Evolutionary conservation across 2,113 vertebrate genomes (phyloP), one percentile per base, ranked within the genome.

Genomic region (Rhabdornis inornatus): DNA sequence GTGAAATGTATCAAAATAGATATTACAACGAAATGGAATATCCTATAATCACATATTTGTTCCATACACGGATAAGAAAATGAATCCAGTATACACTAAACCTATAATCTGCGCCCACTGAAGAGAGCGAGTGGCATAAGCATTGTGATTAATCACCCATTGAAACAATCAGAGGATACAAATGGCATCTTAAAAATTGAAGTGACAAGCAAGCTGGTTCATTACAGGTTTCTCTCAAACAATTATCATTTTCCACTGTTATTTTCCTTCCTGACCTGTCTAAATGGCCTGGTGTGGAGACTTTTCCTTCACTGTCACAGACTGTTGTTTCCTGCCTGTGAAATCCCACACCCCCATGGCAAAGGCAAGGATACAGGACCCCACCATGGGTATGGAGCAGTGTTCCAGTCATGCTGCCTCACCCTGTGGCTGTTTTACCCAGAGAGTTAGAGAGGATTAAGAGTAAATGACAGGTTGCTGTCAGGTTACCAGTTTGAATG

Each of bases 281-380:
- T 90, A 72, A 86, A 50, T 35, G 37, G 20, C 14, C 8, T 61
- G 20, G 4, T 39, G 30, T 55, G 16, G 33, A 89, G 23, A 68
- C 8, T 11, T 81, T 90, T 83, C 23, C 25, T 39, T 76, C 49
- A 31, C 11, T 44, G 44, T 33, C 30, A 61, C 23, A 65, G 42
- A 17, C 9, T 24, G 6, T 5, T 59, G 5, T 55, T 77, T 83
- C 22, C 28, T 90, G 19, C 21, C 39, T 30, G 8, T 88, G 76
- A 70, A 60, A 65, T 60, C 33, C 50, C 24, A 6, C 0, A 0
- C 1, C 7, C 10, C 3, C 18, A 31, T 0, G 1, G 7, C 57
- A 71, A 37, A 84, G 23, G 15, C 16, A 31, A 18, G 7, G 3
- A 12, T n/a, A 17, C 4, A 70, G 47, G 44, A 52, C 19, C 35